Evolutionary conservation across 2,113 vertebrate species (phyloP).

Genomic region (Rafetus swinhoei): DNA sequence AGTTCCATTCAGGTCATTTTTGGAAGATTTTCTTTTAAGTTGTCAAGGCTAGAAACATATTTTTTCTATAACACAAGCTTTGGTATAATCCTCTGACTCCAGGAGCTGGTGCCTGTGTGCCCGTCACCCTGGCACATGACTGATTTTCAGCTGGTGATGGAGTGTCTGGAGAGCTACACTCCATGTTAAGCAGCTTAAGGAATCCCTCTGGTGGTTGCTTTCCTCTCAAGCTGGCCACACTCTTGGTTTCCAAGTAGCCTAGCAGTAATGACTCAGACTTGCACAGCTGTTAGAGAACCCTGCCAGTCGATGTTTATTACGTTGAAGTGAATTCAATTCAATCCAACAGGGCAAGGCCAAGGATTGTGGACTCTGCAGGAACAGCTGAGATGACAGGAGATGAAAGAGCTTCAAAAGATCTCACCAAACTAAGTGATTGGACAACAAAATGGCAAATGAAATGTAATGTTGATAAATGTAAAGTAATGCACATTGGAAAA

Average conservation of each 20-base stretch:
- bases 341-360: background rate
- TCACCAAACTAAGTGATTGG: too few relatives aligned
- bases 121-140: background rate
- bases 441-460: too few relatives aligned
- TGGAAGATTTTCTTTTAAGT: constrained; percentile 26
- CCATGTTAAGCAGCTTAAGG: background rate
- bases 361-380: background rate
- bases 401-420: background rate
- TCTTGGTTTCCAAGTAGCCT: background rate
- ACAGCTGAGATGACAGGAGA: background rate
- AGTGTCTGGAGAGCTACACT: background rate
- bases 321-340: too few relatives aligned
- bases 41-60: constrained; percentile 13
- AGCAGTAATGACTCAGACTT: background rate
- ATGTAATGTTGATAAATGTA: too few relatives aligned
- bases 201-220: background rate
- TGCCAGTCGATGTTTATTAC: background rate
- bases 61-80: background rate
- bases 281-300: background rate
- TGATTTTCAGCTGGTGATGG: background rate
- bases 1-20: background rate
- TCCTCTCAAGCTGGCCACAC: background rate
- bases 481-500: too few relatives aligned
- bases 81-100: background rate
- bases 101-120: background rate